Percentiles rank a stretch among this genome's conserved stretches.
Evolutionary conservation across 2,888 invertebrate species (phyloP).

Genomic region (Troglohyphantes excavatus): DNA sequence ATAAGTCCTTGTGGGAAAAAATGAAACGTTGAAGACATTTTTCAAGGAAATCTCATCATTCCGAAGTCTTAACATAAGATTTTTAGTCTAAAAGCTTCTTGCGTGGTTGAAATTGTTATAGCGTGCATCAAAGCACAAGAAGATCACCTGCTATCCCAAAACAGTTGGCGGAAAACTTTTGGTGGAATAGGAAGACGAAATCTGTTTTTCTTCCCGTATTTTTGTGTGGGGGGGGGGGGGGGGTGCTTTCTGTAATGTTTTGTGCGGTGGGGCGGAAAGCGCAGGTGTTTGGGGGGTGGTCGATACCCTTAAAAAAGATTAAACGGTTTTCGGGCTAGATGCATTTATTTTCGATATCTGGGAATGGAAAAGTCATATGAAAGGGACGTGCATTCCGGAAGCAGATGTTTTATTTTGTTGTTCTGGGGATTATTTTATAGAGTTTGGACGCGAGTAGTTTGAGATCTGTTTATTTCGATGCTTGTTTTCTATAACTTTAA

Average conservation of each 20-base stretch:
- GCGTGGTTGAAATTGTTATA: neutral
- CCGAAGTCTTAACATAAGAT: neutral
- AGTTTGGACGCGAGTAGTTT: no score
- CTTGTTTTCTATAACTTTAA: no score
- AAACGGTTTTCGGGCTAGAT: neutral
- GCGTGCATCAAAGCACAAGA: neutral
- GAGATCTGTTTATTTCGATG: no score
- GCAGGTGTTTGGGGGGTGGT: constrained; percentile 40
- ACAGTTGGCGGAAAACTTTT: neutral
- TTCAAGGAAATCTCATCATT: neutral
- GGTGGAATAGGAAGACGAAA: neutral
- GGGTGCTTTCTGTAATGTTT: neutral
- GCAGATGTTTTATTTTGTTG: neutral
- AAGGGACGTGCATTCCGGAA: neutral
- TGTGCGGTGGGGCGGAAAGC: neutral
- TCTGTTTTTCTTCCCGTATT: neutral
- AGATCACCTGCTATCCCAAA: neutral
- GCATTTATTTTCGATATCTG: constrained; percentile 1
- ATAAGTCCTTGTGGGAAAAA: no score
- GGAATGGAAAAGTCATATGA: neutral
- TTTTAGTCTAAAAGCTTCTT: neutral
- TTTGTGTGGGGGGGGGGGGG: no score
- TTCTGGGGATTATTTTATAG: no score
- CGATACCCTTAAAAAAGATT: constrained; percentile 28
- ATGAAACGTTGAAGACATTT: neutral